Base-by-base conservation (phyloP, 2,888 invertebrate species). In the Aricia artaxerxes region DNA sequence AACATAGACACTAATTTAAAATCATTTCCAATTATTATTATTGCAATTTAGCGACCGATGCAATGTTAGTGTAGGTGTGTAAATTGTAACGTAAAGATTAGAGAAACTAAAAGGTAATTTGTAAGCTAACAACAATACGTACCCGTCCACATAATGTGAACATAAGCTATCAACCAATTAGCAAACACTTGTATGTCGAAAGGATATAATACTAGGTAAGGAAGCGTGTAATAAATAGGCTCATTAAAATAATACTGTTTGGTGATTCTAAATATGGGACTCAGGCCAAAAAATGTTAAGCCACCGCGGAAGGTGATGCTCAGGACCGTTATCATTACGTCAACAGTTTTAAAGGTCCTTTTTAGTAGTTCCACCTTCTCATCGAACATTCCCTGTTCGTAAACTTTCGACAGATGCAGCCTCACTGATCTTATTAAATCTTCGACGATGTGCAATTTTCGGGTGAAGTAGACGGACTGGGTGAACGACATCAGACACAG, bases 141-240 rank as follows among this genome's bases (percentile, higher is more conserved):
- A 90, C 90, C 87, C 83, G 86, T 73, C 84, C 85, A 87, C 13
- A 88, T 78, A 80, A 88, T 86, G 77, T 85, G 83, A 57, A 86
- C 0, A 82, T 86, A 90, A 53, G 84, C 83, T 69, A 89, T 81
- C 0, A 87, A 87, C 84, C 85, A 91, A 78, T 83, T 79, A n/a
- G 80, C 80, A 40, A 86, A 81, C 80, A 86, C 83, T 2, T 80
- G 84, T 16, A 80, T 82, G 83, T 91, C 85, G 81, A 90, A 90
- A 4, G 90, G 90, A 85, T 89, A 91, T 81, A 84, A 85, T 24
- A 87, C 24, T 5, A 85, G 7, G 81, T 87, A 91, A 0, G 90
- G 91, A 24, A 86, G 79, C 53, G 83, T 81, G 9, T 89, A 82
- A 75, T 83, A 82, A 1, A 89, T 44, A 82, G 87, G 81, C 3